These are phyloP conservation scores for Melanotaenia trifasciata DNA, from an alignment of 2,797 vertebrate species.

Conservation along the genomic window DNA sequence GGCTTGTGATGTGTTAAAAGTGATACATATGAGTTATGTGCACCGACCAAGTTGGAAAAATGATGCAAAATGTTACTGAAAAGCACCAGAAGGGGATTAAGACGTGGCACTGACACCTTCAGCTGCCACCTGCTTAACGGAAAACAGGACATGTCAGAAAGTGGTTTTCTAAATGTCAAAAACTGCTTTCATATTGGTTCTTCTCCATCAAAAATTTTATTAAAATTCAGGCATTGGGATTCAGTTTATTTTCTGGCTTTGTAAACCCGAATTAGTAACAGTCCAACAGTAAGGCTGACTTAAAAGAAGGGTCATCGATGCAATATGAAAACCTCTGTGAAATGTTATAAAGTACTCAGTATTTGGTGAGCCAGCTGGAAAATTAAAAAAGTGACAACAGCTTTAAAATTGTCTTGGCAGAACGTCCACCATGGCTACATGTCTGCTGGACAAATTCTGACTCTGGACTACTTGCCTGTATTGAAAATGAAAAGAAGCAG, in stretches of 20 bases:
- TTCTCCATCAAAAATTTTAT: background rate
- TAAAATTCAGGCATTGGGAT: background rate
- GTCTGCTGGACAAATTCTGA: slow-evolving; percentile 6
- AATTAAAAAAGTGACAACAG: slow-evolving; percentile 2
- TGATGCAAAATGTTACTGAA: background rate
- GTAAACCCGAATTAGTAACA: background rate
- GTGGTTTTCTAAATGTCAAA: background rate
- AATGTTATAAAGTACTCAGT: background rate
- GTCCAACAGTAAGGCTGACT: background rate
- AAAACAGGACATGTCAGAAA: background rate
- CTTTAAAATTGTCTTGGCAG: background rate
- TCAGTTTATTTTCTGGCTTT: background rate
- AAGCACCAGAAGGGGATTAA: background rate
- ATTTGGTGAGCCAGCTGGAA: slow-evolving; percentile 1
- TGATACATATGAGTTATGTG: background rate
- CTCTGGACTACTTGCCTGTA: slow-evolving; percentile 9
- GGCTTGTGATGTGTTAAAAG: background rate
- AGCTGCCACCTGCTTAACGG: background rate
- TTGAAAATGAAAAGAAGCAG: background rate
- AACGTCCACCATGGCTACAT: background rate
- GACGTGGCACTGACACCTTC: background rate
- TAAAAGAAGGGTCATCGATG: slow-evolving; percentile 2
- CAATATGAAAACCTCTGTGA: background rate
- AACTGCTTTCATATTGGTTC: background rate
- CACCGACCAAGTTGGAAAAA: background rate